A percentile compares a stretch with the other conserved stretches of the same genome.
Conservation (phyloP, 2,888 invertebrate genomes). For the Psylliodes chrysocephalus region DNA sequence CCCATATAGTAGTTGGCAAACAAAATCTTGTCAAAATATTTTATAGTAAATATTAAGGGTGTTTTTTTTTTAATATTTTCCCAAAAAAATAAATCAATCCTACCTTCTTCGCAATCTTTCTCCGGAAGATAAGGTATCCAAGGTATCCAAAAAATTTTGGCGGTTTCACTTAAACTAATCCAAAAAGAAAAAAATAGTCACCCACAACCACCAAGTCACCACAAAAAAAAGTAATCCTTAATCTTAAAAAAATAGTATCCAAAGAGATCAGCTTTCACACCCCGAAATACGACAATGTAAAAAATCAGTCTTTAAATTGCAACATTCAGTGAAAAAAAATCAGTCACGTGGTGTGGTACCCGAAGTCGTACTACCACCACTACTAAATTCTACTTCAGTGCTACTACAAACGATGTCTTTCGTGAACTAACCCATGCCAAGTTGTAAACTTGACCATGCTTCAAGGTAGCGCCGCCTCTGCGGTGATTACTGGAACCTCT, state of each 20-base stretch:
- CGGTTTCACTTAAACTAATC: constrained; percentile 49
- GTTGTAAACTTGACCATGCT: constrained; percentile 65
- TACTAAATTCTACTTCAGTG: constrained; percentile 32
- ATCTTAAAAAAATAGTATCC: constrained; percentile 24
- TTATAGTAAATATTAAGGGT: too few relatives aligned
- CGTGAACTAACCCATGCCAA: constrained; percentile 61
- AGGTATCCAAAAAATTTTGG: constrained; percentile 59
- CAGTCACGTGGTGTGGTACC: constrained; percentile 38
- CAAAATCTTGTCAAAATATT: too few relatives aligned
- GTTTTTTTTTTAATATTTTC: too few relatives aligned
- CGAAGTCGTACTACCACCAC: constrained; percentile 40
- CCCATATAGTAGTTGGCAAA: too few relatives aligned
- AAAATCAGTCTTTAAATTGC: constrained; percentile 10
- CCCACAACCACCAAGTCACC: constrained; percentile 36
- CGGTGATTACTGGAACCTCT: constrained; percentile 60
- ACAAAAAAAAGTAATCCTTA: constrained; percentile 20
- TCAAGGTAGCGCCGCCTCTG: constrained; percentile 56
- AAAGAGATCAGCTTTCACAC: constrained; percentile 17
- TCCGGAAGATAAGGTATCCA: constrained; percentile 56
- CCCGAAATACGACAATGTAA: neutral
- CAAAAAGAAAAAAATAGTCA: constrained; percentile 45
- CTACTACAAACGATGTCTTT: constrained; percentile 56
- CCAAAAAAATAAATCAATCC: too few relatives aligned
- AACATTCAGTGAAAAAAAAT: constrained; percentile 33
- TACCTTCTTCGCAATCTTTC: constrained; percentile 55